phyloP scores from a whole-genome alignment of 2,113 vertebrate genomes.

The Rhinoderma darwinii region DNA sequence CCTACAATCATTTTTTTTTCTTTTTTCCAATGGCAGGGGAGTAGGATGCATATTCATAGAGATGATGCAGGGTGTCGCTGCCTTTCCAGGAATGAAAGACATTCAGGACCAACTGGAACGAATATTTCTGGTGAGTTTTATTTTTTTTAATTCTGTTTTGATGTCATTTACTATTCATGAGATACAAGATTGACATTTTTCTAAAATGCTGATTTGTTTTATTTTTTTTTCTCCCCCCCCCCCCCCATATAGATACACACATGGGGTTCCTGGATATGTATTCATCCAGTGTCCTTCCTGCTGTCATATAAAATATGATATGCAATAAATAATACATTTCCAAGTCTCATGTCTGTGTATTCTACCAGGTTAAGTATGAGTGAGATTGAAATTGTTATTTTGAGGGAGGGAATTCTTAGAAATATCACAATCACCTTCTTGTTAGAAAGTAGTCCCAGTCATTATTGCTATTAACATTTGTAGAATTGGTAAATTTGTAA shows the following conservation, averaged over 20 bases:
- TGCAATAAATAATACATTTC: not conserved
- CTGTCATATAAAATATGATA: not conserved
- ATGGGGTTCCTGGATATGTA: not conserved
- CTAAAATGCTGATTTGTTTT: not conserved
- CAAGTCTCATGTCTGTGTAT: not conserved
- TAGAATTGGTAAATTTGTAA: too few species aligned
- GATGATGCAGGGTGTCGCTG: constrained; percentile 98
- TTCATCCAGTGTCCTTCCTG: not conserved
- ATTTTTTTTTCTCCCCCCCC: too few species aligned
- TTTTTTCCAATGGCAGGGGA: constrained; percentile 78
- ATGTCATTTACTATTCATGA: constrained; percentile 27
- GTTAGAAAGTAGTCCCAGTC: not conserved
- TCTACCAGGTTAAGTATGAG: not conserved
- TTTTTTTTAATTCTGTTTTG: not conserved
- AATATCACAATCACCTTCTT: not conserved
- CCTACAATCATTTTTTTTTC: not conserved
- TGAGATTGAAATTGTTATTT: not conserved
- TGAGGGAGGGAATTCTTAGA: not conserved
- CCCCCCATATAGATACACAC: not conserved
- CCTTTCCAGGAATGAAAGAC: constrained; percentile 98
- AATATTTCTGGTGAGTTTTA: constrained; percentile 92
- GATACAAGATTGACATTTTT: constrained; percentile 4
- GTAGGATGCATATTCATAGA: constrained; percentile 98
- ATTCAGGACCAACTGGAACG: constrained; percentile 98
- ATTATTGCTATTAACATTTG: too few species aligned